A percentile compares a stretch with the other conserved stretches of the same genome.
Evolutionary conservation across 2,888 invertebrate species (phyloP).

Genomic region (Scaptomyza tumidula): DNA sequence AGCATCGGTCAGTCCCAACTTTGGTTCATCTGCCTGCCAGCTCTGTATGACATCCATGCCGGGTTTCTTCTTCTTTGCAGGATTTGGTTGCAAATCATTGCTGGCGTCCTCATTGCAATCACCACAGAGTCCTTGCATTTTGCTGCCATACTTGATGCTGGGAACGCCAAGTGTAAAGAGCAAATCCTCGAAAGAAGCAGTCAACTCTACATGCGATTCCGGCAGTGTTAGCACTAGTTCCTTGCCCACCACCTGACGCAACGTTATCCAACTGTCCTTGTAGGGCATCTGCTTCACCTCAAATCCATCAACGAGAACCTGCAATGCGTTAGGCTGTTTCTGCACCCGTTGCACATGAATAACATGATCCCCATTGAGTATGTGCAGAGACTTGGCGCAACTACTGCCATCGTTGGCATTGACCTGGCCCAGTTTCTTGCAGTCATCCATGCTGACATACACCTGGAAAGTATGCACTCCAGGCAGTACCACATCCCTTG

Average conservation of each 20-base stretch:
- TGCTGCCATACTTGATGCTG: slow-evolving; percentile 89
- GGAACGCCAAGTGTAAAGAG: slow-evolving; percentile 88
- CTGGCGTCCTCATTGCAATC: slow-evolving; percentile 88
- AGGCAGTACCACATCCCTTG: slow-evolving; percentile 87
- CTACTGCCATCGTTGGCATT: slow-evolving; percentile 80
- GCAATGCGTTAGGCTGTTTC: slow-evolving; percentile 77
- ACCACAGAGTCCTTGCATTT: slow-evolving; percentile 92
- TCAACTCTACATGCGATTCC: slow-evolving; percentile 90
- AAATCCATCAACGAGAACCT: slow-evolving; percentile 82
- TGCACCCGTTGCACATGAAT: slow-evolving; percentile 86
- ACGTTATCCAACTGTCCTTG: slow-evolving; percentile 87
- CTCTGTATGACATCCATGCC: slow-evolving; percentile 85
- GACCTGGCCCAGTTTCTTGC: slow-evolving; percentile 85
- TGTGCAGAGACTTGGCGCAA: slow-evolving; percentile 89
- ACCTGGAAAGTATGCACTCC: slow-evolving; percentile 85
- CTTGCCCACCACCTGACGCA: slow-evolving; percentile 86
- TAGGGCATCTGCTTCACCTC: slow-evolving; percentile 84
- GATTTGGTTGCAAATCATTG: slow-evolving; percentile 87
- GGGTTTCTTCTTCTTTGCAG: slow-evolving; percentile 78
- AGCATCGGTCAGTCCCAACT: slow-evolving; percentile 85
- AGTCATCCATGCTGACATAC: slow-evolving; percentile 89
- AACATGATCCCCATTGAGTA: slow-evolving; percentile 88
- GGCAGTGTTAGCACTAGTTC: slow-evolving; percentile 87
- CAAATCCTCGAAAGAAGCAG: slow-evolving; percentile 84
- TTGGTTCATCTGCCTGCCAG: slow-evolving; percentile 86